Base-by-base conservation (phyloP, 2,113 vertebrate genomes). In the Hoplias malabaricus region DNA sequence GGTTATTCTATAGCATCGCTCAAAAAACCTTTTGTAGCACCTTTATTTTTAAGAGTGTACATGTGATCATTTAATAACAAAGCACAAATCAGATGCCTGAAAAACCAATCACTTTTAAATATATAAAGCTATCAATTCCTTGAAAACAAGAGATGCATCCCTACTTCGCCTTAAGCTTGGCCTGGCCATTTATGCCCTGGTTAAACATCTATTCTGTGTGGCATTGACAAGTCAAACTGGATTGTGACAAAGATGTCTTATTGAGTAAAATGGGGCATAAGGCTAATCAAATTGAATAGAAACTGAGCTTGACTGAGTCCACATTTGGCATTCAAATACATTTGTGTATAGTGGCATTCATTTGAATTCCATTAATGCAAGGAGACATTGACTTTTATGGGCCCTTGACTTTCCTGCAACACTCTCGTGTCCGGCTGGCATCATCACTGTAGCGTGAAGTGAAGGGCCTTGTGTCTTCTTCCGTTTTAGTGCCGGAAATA, bases 361-460 rank as follows among this genome's bases (percentile, higher is more conserved):
- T 40, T 27, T 54, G 19, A 38, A 42, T 36, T 61, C 16, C 33
- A 11, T 33, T 61, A 11, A 61, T 62, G 36, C 43, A 53, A 73
- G 42, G 50, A 23, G 43, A 16, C 2, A 14, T 21, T 83, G 80
- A 84, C 82, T 19, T 84, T 84, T 82, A 82, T 65, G 29, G 74
- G 57, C 84, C 82, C 78, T 82, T 78, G 84, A 79, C 75, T 84
- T 89, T 86, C 85, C 83, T 85, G 83, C 87, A 79, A 84, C 80
- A 73, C 68, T 14, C 69, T 63, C 25, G 77, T 82, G 88, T 89
- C 69, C 84, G 79, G 63, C 79, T 87, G 87, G 85, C 88, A 88
- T 88, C 80, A 77, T 85, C 86, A 89, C 75, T 87, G 87, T 89
- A 89, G 84, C 86, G 85, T 91, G 84, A 92, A 91, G 74, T 69